Evolutionary conservation across 1,140 invertebrate genomes (phyloP), one percentile per base, ranked within the genome.

Genomic region (Doryteuthis pealeii): DNA sequence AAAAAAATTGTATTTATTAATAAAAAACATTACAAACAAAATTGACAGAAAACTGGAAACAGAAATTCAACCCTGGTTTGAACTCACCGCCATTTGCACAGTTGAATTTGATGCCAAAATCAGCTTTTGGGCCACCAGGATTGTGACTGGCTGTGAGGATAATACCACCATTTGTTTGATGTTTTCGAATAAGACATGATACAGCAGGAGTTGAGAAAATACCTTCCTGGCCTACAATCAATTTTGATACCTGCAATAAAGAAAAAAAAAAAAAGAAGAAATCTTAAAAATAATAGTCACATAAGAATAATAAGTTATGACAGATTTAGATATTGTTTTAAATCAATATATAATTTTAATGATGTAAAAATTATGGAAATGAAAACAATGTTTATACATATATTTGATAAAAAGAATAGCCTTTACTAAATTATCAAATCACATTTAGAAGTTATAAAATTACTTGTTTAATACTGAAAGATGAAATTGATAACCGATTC

Each of bases 51-150:
- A n/a, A n/a, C n/a, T n/a, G n/a, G 3, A 40, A 40, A 10, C 10
- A 40, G 35, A 40, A 40, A 40, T 40, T 40, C 3, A 40, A 3
- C 10, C 10, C 10, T 40, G 35, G 35, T 40, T 40, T 4, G 54
- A n/a, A 12, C 49, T 71, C 78, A 89, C 92, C 98, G 80, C 98
- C 98, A 89, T 99, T 99, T 70, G 93, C 90, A 79, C 92, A 95
- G 88, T 99, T 99, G 86, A 95, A 99, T 89, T 99, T 99, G 80
- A 99, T 99, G 54, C 98, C 98, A 89, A 99, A 99, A 89, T 99
- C 98, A 78, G 94, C 94, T 85, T 98, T 91, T 5, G 95, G 95
- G 66, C 98, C 98, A 77, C 98, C 98, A 32, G 98, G 98, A 90
- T 99, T 99, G 87, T 99, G 98, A 70, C 96, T 98, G 0, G 98